These are phyloP conservation scores for Tadarida brasiliensis DNA, from an alignment of 2,797 vertebrate genomes.

Conservation along the genomic window DNA sequence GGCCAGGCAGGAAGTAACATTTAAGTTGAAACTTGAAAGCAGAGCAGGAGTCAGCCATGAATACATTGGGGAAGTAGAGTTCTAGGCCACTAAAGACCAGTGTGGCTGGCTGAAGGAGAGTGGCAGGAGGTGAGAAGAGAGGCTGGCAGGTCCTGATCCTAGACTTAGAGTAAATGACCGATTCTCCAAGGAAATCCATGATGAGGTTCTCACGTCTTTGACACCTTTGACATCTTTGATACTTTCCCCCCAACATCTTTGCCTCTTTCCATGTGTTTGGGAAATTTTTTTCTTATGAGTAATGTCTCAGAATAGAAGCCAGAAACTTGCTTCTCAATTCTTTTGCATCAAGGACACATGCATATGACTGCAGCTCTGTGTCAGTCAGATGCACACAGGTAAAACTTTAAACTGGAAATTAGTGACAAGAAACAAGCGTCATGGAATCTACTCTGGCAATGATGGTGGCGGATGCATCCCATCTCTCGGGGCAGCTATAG, in stretches of 20 bases:
- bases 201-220: background rate
- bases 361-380: background rate
- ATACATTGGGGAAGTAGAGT: background rate
- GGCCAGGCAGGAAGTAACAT: background rate
- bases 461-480: background rate
- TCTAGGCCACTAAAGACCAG: background rate
- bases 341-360: background rate
- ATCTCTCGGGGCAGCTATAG: background rate
- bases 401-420: constrained; percentile 2
- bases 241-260: background rate
- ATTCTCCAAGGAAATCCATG: background rate
- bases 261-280: background rate
- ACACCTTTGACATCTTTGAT: background rate
- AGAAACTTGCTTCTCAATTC: background rate
- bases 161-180: background rate
- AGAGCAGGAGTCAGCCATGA: background rate
- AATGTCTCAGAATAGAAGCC: background rate
- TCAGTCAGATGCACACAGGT: background rate
- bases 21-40: background rate
- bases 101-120: no score
- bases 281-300: background rate
- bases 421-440: background rate
- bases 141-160: background rate
- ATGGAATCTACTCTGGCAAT: background rate
- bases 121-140: background rate